Evolutionary conservation across 2,888 invertebrate species (phyloP).

Genomic region (Nipponacmea schrenckii): DNA sequence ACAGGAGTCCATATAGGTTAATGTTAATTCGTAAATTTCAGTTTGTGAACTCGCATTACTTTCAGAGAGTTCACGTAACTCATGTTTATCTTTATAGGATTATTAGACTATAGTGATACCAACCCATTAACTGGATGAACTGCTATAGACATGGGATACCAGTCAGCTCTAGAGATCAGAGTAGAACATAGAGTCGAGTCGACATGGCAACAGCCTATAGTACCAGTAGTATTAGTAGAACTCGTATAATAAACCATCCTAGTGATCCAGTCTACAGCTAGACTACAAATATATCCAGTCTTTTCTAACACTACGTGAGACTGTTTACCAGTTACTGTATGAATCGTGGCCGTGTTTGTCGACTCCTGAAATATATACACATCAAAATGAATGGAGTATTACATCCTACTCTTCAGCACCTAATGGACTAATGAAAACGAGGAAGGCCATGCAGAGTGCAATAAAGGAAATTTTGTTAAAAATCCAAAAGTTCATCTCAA

Average conservation of each 20-base stretch:
- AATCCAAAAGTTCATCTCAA: too few species aligned
- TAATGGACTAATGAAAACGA: too few species aligned
- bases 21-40: too few species aligned
- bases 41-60: too few species aligned
- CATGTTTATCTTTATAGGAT: too few species aligned
- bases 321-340: not conserved
- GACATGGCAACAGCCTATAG: not conserved
- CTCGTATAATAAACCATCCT: not conserved
- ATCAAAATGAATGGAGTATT: too few species aligned
- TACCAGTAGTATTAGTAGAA: not conserved
- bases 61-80: too few species aligned
- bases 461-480: too few species aligned
- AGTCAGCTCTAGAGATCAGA: not conserved
- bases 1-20: too few species aligned
- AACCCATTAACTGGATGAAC: not conserved
- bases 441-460: too few species aligned
- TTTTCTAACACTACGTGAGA: not conserved
- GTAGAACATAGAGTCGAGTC: not conserved
- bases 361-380: too few species aligned
- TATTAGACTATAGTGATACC: not conserved
- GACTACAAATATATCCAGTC: not conserved
- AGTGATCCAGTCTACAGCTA: not conserved
- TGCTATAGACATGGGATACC: not conserved
- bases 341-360: not conserved
- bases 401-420: too few species aligned